Conservation (phyloP, 1,140 invertebrate genomes). For the Dysdera silvatica region DNA sequence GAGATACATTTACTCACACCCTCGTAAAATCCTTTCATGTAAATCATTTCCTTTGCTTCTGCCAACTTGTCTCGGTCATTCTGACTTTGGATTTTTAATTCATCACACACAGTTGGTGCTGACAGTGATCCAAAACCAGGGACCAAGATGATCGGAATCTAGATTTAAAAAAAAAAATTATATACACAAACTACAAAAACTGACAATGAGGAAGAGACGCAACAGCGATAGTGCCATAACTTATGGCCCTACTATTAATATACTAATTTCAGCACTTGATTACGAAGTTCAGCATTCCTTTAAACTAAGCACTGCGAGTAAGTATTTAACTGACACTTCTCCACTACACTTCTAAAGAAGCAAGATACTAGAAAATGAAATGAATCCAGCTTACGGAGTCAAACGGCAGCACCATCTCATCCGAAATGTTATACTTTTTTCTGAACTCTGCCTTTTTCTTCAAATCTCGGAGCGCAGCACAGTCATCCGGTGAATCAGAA, state of each 20-base stretch:
- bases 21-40: constrained; percentile 97
- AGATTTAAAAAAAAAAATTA: constrained; percentile 37
- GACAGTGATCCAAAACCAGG: constrained; percentile 78
- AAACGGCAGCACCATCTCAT: constrained; percentile 86
- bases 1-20: constrained; percentile 43
- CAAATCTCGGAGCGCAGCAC: constrained; percentile 85
- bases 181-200: no score
- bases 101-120: constrained; percentile 76
- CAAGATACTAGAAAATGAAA: no score
- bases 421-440: constrained; percentile 84
- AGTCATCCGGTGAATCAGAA: constrained; percentile 98
- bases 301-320: no score
- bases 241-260: no score
- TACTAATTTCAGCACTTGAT: no score
- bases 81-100: constrained; percentile 92
- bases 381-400: constrained; percentile 64
- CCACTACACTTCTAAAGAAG: no score
- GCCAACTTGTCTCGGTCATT: constrained; percentile 90
- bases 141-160: constrained; percentile 85
- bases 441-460: constrained; percentile 89
- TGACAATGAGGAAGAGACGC: no score
- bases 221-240: no score
- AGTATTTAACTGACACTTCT: no score
- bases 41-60: constrained; percentile 90
- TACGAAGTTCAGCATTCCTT: no score